Base-by-base conservation (phyloP, 2,888 invertebrate species). In the Agelastica alni region DNA sequence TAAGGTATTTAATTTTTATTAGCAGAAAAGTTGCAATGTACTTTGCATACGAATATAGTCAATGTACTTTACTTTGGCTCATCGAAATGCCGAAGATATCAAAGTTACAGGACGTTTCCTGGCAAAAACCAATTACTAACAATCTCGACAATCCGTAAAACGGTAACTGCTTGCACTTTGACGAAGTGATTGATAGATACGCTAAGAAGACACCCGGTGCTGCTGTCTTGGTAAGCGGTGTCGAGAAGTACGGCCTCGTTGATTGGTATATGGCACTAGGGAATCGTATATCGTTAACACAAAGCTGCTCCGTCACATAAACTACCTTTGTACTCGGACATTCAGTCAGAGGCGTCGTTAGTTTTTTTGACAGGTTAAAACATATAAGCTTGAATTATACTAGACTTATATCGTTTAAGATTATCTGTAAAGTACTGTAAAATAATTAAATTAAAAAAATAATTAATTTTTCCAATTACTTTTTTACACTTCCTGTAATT, bases 221-320 rank as follows among this genome's bases (percentile, higher is more conserved):
- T 46, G 34, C 37, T 37, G 37, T 47, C 47, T 42, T 34, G 46
- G 46, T 32, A 22, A 42, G 51, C 53, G 47, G 53, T 47, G 45
- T 51, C 49, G 34, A 55, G 45, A 45, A 51, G 45, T 46, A 42
- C 47, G 43, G 37, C 17, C 53, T 16, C 48, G 37, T 58, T 61
- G 61, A 63, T 62, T 58, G 63, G 43, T 62, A 62, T 63, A 63
- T 52, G 61, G 56, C 56, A 58, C 59, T 55, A 22, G 59, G 43
- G 55, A 48, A 58, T 59, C 63, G 63, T 63, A 62, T 51, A 59
- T 63, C 56, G 58, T 51, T 47, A 51, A 41, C 51, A 47, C 43
- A 51, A 62, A 61, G 64, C 48, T 54, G 44, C 34, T 54, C 59
- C 55, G 65, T 65, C 65, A 65, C 65, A 65, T 65, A 65, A 65